These are phyloP conservation scores for Dryobates pubescens DNA, from an alignment of 2,797 vertebrate species.

Conservation along the genomic window DNA sequence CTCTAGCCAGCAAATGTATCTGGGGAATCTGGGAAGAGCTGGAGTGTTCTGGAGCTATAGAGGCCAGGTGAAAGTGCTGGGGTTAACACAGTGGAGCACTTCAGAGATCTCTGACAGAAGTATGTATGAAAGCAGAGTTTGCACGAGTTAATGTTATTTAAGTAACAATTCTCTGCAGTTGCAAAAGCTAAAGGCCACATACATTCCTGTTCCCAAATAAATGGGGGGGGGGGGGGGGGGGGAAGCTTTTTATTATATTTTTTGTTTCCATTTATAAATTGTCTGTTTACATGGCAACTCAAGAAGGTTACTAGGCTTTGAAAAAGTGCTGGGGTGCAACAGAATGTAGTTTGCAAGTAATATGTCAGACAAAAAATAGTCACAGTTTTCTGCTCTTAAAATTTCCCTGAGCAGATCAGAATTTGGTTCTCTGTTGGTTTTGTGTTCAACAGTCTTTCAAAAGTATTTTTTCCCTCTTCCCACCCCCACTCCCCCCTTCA, in stretches of 20 bases:
- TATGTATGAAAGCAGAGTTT: not conserved
- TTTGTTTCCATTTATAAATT: not conserved
- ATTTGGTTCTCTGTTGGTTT: not conserved
- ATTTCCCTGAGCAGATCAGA: not conserved
- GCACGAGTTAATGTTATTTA: not conserved
- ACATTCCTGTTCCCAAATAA: not conserved
- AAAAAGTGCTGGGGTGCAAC: not conserved
- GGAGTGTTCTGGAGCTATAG: not conserved
- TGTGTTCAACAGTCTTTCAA: not conserved
- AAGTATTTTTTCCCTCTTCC: not conserved
- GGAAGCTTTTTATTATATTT: not conserved
- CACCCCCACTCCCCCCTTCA: too few relatives aligned
- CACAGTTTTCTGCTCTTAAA: not conserved
- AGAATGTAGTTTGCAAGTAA: not conserved
- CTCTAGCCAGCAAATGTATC: not conserved
- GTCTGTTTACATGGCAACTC: not conserved
- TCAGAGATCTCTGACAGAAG: not conserved
- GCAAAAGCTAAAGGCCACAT: not conserved
- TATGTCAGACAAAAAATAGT: not conserved
- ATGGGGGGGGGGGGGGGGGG: not conserved
- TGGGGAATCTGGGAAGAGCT: not conserved
- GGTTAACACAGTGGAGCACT: rapidly evolving
- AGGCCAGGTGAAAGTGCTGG: not conserved
- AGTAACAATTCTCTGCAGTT: not conserved
- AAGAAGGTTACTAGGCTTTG: not conserved